phyloP scores from a whole-genome alignment of 2,113 vertebrate species.

The Tapirus terrestris region DNA sequence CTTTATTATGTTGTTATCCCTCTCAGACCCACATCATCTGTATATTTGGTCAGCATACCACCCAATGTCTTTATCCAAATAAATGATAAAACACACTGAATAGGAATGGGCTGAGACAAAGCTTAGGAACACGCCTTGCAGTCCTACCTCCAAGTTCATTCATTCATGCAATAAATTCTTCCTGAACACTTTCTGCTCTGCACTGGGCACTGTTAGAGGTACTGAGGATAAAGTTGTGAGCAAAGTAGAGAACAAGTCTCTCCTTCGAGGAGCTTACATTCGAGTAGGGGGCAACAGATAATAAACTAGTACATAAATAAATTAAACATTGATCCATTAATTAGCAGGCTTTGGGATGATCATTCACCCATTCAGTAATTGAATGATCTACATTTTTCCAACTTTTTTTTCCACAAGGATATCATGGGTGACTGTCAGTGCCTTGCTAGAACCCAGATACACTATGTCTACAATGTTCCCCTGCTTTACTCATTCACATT shows the following conservation, averaged over 20 bases:
- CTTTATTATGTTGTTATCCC: background rate
- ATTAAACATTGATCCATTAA: background rate
- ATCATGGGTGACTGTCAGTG: background rate
- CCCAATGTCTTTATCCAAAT: background rate
- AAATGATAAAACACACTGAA: background rate
- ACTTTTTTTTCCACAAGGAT: background rate
- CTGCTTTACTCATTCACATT: background rate
- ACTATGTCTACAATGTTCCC: background rate
- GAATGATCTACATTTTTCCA: background rate
- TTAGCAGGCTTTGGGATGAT: background rate
- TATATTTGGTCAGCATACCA: background rate
- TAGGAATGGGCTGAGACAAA: background rate
- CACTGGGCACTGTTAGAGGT: background rate
- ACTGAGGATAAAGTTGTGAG: background rate
- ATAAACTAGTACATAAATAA: background rate
- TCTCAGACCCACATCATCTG: background rate
- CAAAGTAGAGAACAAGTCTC: background rate
- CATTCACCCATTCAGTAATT: background rate
- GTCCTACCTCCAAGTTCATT: background rate
- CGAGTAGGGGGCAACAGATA: background rate
- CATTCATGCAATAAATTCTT: background rate
- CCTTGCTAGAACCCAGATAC: background rate
- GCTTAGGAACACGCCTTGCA: background rate
- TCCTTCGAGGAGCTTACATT: background rate
- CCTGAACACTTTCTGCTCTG: background rate